Percentiles rank a stretch among this genome's conserved stretches.
These are phyloP conservation scores for Leptopilina clavipes DNA, from an alignment of 1,140 invertebrate species.

Conservation along the genomic window DNA sequence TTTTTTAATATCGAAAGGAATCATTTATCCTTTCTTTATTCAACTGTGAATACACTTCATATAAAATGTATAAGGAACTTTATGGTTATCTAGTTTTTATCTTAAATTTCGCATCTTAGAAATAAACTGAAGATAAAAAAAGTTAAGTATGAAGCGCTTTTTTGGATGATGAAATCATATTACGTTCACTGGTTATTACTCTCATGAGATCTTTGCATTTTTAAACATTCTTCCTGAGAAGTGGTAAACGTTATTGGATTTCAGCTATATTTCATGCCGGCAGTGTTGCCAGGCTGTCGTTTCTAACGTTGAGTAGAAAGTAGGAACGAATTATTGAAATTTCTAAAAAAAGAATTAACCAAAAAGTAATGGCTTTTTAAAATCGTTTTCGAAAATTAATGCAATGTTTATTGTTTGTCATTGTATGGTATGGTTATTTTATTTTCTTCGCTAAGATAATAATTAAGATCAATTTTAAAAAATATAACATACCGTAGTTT, in stretches of 20 bases:
- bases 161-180: slow-evolving; percentile 2
- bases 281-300: slow-evolving; percentile 53
- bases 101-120: not conserved
- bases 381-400: not conserved
- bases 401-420: no score
- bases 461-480: no score
- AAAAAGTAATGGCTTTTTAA: no score
- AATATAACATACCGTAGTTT: no score
- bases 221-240: slow-evolving; percentile 30
- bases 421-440: no score
- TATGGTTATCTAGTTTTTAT: not conserved
- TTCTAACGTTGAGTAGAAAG: slow-evolving; percentile 1
- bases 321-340: slow-evolving; percentile 17
- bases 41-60: no score
- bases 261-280: slow-evolving; percentile 51
- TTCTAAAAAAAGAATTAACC: not conserved
- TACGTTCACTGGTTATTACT: slow-evolving; percentile 7
- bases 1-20: not conserved
- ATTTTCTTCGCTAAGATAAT: no score
- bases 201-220: not conserved
- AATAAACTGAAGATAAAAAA: no score
- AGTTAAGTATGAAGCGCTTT: not conserved
- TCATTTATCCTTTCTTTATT: no score
- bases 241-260: slow-evolving; percentile 48
- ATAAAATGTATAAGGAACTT: not conserved